Evolutionary conservation across 2,797 vertebrate species (phyloP), one percentile per base, ranked within the genome.

Genomic region (Lutjanus campechanus): DNA sequence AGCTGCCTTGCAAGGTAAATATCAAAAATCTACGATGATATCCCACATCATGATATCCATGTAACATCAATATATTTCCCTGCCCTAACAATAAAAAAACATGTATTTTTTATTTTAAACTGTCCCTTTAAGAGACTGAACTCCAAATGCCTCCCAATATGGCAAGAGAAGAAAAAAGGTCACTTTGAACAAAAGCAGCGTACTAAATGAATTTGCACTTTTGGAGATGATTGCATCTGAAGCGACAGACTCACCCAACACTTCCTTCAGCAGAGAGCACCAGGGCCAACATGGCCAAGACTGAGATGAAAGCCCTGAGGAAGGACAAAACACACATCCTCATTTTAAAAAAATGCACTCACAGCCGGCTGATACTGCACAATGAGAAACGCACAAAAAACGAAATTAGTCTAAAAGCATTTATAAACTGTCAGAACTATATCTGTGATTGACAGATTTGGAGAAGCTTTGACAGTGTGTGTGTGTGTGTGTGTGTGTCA

Each of bases 191-290:
- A 15, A 12, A 66, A 53, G 2, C 20, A 3, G 6, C 20, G 11
- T 15, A 15, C 44, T 2, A n/a, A 53, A 2, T 11, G 3, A 0
- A 10, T 9, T 40, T 16, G 53, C 55, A 79, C 53, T 29, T 70
- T 54, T 53, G 46, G 10, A 20, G 8, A 20, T 13, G 7, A 2
- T 11, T 50, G 49, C 3, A 22, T 10, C 17, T 36, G 11, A 69
- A 62, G 17, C 0, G 0, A 41, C 46, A 7, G 5, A 85, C 93
- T 92, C 71, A 94, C 93, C 93, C 93, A 51, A 94, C 89, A 12
- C 88, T 82, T 16, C 69, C 91, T 83, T 91, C 85, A 50, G 84
- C 79, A 49, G 88, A 84, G 75, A 81, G 70, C 77, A 78, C 47
- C 0, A 93, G n/a, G 53, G 85, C 80, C 83, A 92, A 3, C 55